Evolutionary conservation across 23 tunicate species (phyloP).

Genomic region (Halocynthia aurantium): DNA sequence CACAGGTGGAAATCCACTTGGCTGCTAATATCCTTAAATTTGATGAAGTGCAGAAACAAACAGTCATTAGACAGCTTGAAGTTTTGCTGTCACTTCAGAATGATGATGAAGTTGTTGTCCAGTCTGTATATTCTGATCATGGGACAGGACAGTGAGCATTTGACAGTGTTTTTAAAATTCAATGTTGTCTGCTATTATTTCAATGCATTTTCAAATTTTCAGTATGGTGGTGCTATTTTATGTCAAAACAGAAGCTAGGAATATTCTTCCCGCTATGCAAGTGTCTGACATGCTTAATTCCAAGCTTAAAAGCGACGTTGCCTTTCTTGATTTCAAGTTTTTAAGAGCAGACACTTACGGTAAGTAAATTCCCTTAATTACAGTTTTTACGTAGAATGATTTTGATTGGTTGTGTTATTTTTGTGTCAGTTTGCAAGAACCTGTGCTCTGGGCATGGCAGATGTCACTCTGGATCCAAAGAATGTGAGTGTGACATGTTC

Average conservation of each 20-base stretch:
- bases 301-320: conserved; percentile 38
- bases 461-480: conserved; percentile 71
- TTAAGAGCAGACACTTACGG: conserved; percentile 70
- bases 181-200: too few species aligned
- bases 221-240: conserved; percentile 63
- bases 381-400: neutral
- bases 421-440: conserved; percentile 66
- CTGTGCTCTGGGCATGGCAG: conserved; percentile 85
- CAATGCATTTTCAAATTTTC: conserved; percentile 8
- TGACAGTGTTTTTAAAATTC: neutral
- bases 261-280: conserved; percentile 28
- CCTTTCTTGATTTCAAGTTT: conserved; percentile 45
- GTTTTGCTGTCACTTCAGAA: conserved; percentile 37
- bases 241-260: conserved; percentile 17
- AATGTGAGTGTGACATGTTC: conserved; percentile 89
- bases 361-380: conserved; percentile 18
- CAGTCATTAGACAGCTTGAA: conserved; percentile 39
- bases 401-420: neutral
- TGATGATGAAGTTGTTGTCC: conserved; percentile 39
- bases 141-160: conserved; percentile 61
- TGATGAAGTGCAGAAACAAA: conserved; percentile 25
- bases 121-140: conserved; percentile 45
- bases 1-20: conserved; percentile 72
- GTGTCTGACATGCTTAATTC: conserved; percentile 38
- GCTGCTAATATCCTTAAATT: conserved; percentile 11